Evolutionary conservation across 2,113 vertebrate species (phyloP).

Genomic region (Marcusenius ussheri): DNA sequence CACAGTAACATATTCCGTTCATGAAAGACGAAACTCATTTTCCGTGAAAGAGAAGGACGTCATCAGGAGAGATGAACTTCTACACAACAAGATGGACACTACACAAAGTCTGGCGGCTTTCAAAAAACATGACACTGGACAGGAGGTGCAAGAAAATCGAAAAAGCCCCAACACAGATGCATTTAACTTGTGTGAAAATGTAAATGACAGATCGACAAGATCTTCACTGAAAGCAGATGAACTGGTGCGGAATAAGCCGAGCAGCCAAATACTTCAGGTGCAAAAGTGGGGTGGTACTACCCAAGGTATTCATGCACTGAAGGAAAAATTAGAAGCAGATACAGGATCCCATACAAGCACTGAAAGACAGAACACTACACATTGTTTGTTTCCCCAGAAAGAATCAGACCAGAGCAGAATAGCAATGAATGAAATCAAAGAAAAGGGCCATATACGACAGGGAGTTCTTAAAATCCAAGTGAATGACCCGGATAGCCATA

Average conservation of each 20-base stretch:
- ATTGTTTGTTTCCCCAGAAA: conserved; percentile 7
- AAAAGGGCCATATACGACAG: conserved; percentile 19
- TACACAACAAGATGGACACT: conserved; percentile 12
- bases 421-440: not conserved
- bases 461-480: not conserved
- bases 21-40: not conserved
- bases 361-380: conserved; percentile 21
- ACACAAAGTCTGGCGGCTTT: not conserved
- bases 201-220: not conserved
- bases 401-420: not conserved
- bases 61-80: not conserved
- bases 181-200: conserved; percentile 23
- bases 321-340: conserved; percentile 28
- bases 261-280: conserved; percentile 38
- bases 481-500: conserved; percentile 4
- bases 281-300: conserved; percentile 23
- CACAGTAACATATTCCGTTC: not conserved
- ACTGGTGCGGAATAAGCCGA: conserved; percentile 39
- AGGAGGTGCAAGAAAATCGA: conserved; percentile 25
- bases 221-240: conserved; percentile 45
- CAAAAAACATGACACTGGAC: conserved; percentile 36
- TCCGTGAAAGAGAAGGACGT: not conserved
- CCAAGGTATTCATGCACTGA: conserved; percentile 29
- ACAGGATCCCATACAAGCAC: conserved; percentile 20
- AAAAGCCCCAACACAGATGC: conserved; percentile 34